These are phyloP conservation scores for Dipodomys ordii DNA, from an alignment of 2,113 vertebrate genomes.

Conservation along the genomic window DNA sequence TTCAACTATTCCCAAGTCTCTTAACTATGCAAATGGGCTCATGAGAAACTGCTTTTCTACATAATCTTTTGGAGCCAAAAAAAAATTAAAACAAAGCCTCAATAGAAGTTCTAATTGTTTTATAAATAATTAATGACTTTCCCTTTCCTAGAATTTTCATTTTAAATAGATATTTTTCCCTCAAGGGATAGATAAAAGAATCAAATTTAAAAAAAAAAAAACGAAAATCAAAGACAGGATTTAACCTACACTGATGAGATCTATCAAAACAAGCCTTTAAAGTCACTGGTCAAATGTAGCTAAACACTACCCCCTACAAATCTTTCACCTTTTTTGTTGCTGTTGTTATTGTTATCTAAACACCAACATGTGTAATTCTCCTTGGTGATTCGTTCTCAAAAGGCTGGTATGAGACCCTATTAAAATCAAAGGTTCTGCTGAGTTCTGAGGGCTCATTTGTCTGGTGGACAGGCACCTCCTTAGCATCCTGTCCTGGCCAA, in stretches of 20 bases:
- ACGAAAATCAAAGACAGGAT: constrained; percentile 30
- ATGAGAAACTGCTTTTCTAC: background rate
- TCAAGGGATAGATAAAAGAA: constrained; percentile 40
- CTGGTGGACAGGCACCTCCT: background rate
- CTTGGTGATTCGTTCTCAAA: background rate
- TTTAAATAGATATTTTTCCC: constrained; percentile 63
- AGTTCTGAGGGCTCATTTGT: background rate
- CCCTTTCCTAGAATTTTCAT: constrained; percentile 61
- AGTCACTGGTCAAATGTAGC: background rate
- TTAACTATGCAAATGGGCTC: background rate
- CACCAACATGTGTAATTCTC: background rate
- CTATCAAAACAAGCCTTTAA: constrained; percentile 26
- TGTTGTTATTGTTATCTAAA: background rate
- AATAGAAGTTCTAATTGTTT: constrained; percentile 52
- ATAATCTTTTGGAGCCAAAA: background rate
- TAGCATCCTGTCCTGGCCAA: background rate
- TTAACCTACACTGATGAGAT: constrained; percentile 1
- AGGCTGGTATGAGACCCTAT: background rate
- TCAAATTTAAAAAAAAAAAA: constrained; percentile 60
- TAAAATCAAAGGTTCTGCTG: background rate
- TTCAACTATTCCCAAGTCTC: background rate
- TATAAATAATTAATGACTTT: constrained; percentile 67
- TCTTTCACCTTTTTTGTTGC: background rate
- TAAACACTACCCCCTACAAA: background rate
- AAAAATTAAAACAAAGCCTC: constrained; percentile 2